Base-by-base conservation (phyloP, 2,113 vertebrate genomes). In the Passerina amoena region DNA sequence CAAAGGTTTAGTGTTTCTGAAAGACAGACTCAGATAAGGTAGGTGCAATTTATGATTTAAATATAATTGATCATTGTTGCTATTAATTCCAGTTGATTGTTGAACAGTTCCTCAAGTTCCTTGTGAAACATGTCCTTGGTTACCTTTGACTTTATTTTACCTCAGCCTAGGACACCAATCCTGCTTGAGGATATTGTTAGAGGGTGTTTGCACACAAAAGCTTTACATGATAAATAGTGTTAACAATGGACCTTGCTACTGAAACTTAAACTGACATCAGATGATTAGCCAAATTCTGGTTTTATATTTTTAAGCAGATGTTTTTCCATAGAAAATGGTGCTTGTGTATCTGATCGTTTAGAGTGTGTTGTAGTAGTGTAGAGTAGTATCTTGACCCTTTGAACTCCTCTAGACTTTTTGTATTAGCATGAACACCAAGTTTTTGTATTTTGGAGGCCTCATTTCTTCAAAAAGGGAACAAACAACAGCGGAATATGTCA, bases 11-110 rank as follows among this genome's bases (percentile, higher is more conserved):
- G 96, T 91, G 61, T 89, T 92, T 97, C 96, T 24, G 97, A 98
- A 90, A 97, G 97, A 59, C 97, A 95, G 50, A 93, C 91, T 75
- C 92, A 87, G n/a, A 40, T 57, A 69, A 96, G 97, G 98, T 98
- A 90, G 89, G 98, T 97, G 81, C 11, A 9, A 76, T 68, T 50
- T 85, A 44, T 70, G 8, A 73, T 71, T 75, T 90, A 66, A 72
- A 68, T 94, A 61, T 65, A 63, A 51, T 54, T 73, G 12, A 16
- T 28, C 22, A 6, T 47, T 56, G 2, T 56, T 51, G 7, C 25
- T 9, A 38, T 59, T 23, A 65, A 23, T 83, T 90, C 19, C 51
- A 45, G 25, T 28, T 2, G 6, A 16, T 64, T 3, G 0, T 48
- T 81, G 21, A 92, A 61, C 14, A 18, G 31, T 37, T 92, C 44